phyloP scores from a whole-genome alignment of 30 jellyfish, hydroid and myxozoan species.

The Cassiopea xamachana region DNA sequence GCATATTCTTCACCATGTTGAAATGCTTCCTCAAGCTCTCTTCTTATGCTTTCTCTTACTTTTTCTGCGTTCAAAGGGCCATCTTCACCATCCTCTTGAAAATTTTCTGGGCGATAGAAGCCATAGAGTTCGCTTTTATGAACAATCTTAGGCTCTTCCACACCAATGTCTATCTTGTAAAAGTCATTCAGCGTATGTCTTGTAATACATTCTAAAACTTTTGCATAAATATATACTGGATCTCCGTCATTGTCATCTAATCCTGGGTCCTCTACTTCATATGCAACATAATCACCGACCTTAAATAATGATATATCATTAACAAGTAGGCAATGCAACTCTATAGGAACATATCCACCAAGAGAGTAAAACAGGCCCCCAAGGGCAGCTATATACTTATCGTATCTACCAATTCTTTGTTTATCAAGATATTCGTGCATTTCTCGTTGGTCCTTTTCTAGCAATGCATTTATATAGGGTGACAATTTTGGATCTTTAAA shows the following conservation, averaged over 20 bases:
- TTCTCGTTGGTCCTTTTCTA: neutral
- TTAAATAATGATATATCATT: conserved; percentile 55
- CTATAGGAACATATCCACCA: conserved; percentile 84
- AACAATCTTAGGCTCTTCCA: conserved; percentile 21
- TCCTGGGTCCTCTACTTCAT: conserved; percentile 64
- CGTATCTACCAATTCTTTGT: conserved; percentile 13
- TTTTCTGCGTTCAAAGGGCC: conserved; percentile 26
- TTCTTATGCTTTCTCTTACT: conserved; percentile 31
- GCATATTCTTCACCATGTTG: conserved; percentile 14
- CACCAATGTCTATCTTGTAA: conserved; percentile 35
- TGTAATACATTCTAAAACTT: conserved; percentile 14
- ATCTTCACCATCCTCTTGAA: neutral
- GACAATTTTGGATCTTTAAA: conserved; percentile 9
- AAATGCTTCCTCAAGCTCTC: conserved; percentile 39
- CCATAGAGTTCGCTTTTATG: conserved; percentile 31
- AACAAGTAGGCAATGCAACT: conserved; percentile 52
- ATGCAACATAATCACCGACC: conserved; percentile 78
- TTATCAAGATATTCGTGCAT: conserved; percentile 57
- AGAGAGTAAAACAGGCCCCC: conserved; percentile 6
- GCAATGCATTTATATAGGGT: conserved; percentile 22
- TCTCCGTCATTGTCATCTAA: conserved; percentile 54
- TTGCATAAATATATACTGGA: conserved; percentile 62
- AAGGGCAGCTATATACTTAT: neutral
- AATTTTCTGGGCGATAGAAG: conserved; percentile 30
- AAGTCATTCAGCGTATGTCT: neutral